Evolutionary conservation across 2,888 invertebrate species (phyloP).

Genomic region (Pyralis farinalis): DNA sequence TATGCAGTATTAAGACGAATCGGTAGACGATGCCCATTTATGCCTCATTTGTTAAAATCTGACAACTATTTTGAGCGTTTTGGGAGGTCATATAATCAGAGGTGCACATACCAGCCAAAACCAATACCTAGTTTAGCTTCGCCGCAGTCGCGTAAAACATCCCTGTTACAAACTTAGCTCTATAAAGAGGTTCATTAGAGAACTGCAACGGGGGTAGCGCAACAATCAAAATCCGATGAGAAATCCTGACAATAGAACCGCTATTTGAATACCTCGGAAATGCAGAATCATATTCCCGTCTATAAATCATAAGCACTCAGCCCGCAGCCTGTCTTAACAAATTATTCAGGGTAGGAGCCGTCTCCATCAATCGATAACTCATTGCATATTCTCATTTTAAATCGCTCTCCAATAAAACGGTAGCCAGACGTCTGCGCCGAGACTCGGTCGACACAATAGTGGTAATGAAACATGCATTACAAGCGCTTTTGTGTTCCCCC

Average conservation of each 20-base stretch:
- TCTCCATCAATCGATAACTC: conserved; percentile 49
- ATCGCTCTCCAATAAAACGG: conserved; percentile 36
- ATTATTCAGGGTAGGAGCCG: conserved; percentile 20
- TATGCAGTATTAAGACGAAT: no score
- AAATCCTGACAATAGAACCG: conserved; percentile 3
- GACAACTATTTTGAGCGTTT: no score
- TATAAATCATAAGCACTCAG: conserved; percentile 10
- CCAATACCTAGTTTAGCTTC: no score
- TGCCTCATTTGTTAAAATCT: no score
- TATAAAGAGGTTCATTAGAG: neutral
- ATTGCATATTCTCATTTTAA: conserved; percentile 64
- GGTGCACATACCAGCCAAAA: no score
- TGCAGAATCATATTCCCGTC: conserved; percentile 7
- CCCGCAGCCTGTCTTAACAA: conserved; percentile 12
- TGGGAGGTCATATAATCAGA: no score
- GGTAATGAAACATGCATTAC: conserved; percentile 60
- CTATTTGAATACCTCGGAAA: neutral
- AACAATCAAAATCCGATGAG: neutral
- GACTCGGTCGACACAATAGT: conserved; percentile 45
- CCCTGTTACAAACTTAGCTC: no score
- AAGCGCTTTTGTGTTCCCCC: conserved; percentile 38
- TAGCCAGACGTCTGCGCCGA: conserved; percentile 50
- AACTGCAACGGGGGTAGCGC: neutral
- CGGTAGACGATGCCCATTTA: no score
- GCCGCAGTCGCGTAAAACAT: no score